Conservation (phyloP, 2,113 vertebrate genomes). For the Talpa occidentalis region DNA sequence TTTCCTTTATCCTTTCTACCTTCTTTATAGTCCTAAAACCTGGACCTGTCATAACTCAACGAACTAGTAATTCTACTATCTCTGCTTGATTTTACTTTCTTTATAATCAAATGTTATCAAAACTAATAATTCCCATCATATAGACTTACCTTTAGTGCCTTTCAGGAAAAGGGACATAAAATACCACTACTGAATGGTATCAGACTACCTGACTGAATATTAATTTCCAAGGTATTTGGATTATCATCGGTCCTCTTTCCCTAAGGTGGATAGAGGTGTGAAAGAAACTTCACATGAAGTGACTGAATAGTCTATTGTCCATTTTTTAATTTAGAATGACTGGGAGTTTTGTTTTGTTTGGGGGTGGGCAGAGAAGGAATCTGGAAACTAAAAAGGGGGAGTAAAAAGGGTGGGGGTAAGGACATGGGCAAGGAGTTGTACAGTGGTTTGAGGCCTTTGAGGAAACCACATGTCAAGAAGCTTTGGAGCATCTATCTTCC, state of each 20-base stretch:
- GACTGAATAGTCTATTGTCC: conserved; percentile 17
- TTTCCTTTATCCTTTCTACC: conserved; percentile 18
- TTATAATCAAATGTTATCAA: conserved; percentile 30
- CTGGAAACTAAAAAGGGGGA: neutral
- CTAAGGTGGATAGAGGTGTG: neutral
- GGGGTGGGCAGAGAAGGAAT: neutral
- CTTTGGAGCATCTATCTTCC: neutral
- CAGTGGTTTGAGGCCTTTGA: neutral
- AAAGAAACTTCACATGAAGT: neutral
- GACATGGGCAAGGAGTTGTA: neutral
- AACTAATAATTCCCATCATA: neutral
- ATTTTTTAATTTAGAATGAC: conserved; percentile 26
- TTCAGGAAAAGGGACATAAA: conserved; percentile 44
- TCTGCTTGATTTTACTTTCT: conserved; percentile 8
- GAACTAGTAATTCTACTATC: neutral
- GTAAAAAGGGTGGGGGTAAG: neutral
- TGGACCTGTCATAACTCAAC: neutral
- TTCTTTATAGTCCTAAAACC: neutral
- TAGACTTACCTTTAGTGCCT: neutral
- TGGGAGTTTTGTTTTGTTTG: neutral
- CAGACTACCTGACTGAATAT: neutral
- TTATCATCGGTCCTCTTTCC: neutral
- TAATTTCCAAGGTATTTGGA: conserved; percentile 36
- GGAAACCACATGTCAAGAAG: conserved; percentile 23
- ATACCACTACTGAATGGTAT: neutral